Percentiles rank a stretch among this genome's conserved stretches.
Conservation (phyloP, 2,113 vertebrate species). For the Poecilia latipinna region DNA sequence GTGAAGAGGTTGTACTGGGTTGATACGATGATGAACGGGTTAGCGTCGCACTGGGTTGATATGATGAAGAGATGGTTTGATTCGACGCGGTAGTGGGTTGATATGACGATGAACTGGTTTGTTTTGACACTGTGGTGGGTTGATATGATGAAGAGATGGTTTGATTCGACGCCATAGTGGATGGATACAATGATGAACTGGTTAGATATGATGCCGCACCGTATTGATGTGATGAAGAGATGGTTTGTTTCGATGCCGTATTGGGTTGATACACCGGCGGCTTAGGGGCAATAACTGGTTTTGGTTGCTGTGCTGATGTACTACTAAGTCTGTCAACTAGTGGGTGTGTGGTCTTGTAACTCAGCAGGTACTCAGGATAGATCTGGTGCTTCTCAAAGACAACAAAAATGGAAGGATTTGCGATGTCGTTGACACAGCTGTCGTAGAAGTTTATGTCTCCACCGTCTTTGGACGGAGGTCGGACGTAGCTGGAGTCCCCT, state of each 20-base stretch:
- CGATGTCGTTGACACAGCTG: constrained; percentile 87
- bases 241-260: fast-evolving
- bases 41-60: not conserved
- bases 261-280: not conserved
- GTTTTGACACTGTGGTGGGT: not conserved
- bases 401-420: constrained; percentile 88
- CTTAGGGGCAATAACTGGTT: not conserved
- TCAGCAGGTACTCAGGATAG: constrained; percentile 92
- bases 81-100: fast-evolving
- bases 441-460: constrained; percentile 80
- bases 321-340: fast-evolving
- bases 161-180: not conserved
- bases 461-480: constrained; percentile 83
- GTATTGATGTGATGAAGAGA: fast-evolving
- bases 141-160: not conserved
- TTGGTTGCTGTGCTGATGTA: not conserved
- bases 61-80: fast-evolving
- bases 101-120: fast-evolving
- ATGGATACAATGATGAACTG: fast-evolving
- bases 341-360: constrained; percentile 67
- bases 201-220: not conserved
- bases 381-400: constrained; percentile 92
- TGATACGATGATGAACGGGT: not conserved
- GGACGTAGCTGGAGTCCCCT: constrained; percentile 76
- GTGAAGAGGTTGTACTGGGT: not conserved